These are phyloP conservation scores for Metopolophium dirhodum DNA, from an alignment of 1,140 invertebrate genomes.

Conservation along the genomic window DNA sequence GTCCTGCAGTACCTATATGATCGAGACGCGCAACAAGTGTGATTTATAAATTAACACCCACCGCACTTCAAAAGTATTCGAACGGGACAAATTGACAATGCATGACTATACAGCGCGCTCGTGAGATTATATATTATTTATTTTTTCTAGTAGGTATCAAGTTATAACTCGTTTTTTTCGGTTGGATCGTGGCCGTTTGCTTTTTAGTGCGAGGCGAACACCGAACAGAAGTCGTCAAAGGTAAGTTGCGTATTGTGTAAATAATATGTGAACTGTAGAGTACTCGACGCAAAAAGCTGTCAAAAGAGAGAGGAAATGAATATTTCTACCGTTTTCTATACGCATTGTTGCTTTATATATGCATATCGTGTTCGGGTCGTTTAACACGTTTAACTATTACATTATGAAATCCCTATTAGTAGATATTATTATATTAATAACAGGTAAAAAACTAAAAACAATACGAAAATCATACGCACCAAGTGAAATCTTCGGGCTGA, in stretches of 20 bases:
- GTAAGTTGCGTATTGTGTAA: neutral
- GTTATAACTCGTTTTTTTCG: neutral
- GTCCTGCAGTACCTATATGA: neutral
- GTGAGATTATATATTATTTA: neutral
- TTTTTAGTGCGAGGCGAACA: neutral
- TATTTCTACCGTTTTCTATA: neutral
- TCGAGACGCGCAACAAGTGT: neutral
- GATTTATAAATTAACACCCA: neutral
- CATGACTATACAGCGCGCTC: neutral
- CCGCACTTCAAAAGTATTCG: neutral
- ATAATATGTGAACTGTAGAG: no score
- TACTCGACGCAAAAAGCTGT: neutral
- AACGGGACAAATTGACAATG: neutral
- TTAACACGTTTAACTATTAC: neutral
- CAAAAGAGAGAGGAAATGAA: neutral
- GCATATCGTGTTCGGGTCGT: neutral
- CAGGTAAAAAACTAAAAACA: neutral
- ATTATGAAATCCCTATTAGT: neutral
- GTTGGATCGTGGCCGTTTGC: neutral
- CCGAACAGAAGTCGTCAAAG: neutral
- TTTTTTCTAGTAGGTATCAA: neutral
- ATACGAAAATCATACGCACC: constrained; percentile 20
- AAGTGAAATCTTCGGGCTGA: constrained; percentile 42
- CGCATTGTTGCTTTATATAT: no score
- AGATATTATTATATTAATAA: neutral